Evolutionary conservation across 2,888 invertebrate genomes (phyloP).

Genomic region (Drosophila limbata): DNA sequence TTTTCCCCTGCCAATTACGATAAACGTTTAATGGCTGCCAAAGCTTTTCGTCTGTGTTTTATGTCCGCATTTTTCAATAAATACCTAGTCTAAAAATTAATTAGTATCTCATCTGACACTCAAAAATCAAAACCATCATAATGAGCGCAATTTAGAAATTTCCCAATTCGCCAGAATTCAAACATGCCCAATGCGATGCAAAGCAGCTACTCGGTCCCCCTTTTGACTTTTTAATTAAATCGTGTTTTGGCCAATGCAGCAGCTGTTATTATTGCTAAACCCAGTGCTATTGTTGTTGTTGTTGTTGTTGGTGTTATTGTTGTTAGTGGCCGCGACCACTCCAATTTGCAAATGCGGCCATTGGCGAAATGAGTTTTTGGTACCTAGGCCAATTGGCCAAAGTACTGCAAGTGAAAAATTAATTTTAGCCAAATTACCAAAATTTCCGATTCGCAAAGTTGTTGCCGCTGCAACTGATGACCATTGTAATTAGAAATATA

Average conservation of each 20-base stretch:
- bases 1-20: slow-evolving; percentile 40
- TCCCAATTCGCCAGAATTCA: slow-evolving; percentile 48
- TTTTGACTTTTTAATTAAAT: slow-evolving; percentile 76
- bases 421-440: slow-evolving; percentile 64
- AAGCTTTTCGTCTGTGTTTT: slow-evolving; percentile 10
- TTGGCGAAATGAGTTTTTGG: slow-evolving; percentile 61
- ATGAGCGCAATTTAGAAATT: slow-evolving; percentile 74
- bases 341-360: slow-evolving; percentile 55
- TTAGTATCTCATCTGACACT: slow-evolving; percentile 62
- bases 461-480: slow-evolving; percentile 13
- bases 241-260: slow-evolving; percentile 53
- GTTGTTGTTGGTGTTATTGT: slow-evolving; percentile 38
- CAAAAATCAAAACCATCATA: slow-evolving; percentile 75
- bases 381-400: slow-evolving; percentile 47
- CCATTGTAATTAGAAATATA: slow-evolving; percentile 74
- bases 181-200: slow-evolving; percentile 12
- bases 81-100: slow-evolving; percentile 63
- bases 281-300: slow-evolving; percentile 11
- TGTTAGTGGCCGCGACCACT: slow-evolving; percentile 51
- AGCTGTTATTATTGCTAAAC: slow-evolving; percentile 48
- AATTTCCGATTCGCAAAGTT: slow-evolving; percentile 37
- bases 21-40: slow-evolving; percentile 42
- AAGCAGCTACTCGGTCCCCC: slow-evolving; percentile 49
- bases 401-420: slow-evolving; percentile 57
- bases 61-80: slow-evolving; percentile 60